Conservation (phyloP, 1,140 invertebrate species). For the Drosophila equinoxialis region DNA sequence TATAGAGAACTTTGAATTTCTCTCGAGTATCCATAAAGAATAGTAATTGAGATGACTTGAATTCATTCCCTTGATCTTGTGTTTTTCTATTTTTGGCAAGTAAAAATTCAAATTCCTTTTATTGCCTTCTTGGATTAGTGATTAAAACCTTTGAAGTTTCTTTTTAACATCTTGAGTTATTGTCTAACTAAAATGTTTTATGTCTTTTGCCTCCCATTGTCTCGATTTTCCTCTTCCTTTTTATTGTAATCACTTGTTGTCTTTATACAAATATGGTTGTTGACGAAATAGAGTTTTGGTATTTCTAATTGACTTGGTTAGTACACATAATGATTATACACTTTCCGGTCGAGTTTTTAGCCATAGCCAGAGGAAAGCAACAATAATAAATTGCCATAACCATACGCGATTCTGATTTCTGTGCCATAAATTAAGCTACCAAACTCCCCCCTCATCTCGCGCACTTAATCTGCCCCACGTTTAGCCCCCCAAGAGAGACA, state of each 20-base stretch:
- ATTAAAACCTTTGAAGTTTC: neutral
- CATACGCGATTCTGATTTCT: slow-evolving; percentile 57
- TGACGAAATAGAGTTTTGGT: slow-evolving; percentile 11
- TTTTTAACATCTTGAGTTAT: neutral
- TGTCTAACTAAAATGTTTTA: slow-evolving; percentile 4
- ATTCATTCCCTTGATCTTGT: neutral
- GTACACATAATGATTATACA: slow-evolving; percentile 56
- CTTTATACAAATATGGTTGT: neutral
- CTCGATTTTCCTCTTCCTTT: neutral
- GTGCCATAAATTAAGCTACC: slow-evolving; percentile 63
- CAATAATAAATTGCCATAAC: slow-evolving; percentile 64
- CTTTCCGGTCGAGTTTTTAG: slow-evolving; percentile 48
- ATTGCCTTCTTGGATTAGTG: neutral
- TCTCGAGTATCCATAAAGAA: neutral
- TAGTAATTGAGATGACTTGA: neutral
- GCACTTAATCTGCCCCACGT: neutral
- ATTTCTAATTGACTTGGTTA: slow-evolving; percentile 25
- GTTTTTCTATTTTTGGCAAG: neutral
- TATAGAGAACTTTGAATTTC: neutral
- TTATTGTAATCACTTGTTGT: neutral
- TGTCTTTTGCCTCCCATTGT: neutral
- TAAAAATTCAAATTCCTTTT: neutral
- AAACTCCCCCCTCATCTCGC: neutral
- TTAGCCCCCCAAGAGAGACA: slow-evolving; percentile 6
- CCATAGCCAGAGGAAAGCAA: slow-evolving; percentile 17